Percentiles rank a stretch among this genome's conserved stretches.
phyloP scores from a whole-genome alignment of 2,797 vertebrate species.

The Rhinichthys osculus region DNA sequence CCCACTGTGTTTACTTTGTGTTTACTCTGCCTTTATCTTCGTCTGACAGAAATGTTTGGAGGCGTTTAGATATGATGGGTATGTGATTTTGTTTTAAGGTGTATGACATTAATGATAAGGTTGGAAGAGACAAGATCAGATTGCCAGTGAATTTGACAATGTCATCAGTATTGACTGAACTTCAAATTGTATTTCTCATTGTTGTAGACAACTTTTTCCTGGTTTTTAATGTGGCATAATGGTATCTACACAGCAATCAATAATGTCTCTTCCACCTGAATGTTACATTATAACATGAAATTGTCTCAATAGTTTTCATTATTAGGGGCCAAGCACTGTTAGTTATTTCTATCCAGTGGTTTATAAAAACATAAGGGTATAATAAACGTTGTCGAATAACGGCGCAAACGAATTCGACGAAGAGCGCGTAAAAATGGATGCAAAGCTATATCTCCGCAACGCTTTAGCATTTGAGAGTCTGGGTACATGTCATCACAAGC shows the following conservation, averaged over 20 bases:
- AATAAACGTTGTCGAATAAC: not conserved
- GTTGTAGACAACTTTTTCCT: not conserved
- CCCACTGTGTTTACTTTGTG: slow-evolving; percentile 16
- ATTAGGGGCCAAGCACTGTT: not conserved
- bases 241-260: not conserved
- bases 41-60: slow-evolving; percentile 24
- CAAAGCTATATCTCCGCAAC: not conserved
- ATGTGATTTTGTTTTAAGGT: not conserved
- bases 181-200: not conserved
- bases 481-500: not conserved
- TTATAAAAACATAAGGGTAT: not conserved
- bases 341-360: not conserved
- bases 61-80: slow-evolving; percentile 4
- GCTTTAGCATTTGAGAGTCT: not conserved
- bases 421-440: not conserved
- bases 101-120: not conserved
- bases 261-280: not conserved
- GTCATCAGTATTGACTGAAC: slow-evolving; percentile 5
- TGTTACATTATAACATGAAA: not conserved
- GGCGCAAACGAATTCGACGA: rapidly evolving
- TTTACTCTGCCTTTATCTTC: slow-evolving; percentile 9
- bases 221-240: not conserved
- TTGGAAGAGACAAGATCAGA: not conserved
- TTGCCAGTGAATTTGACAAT: not conserved
- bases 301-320: not conserved